Base-by-base conservation (phyloP, 2,113 vertebrate species). In the Pangasianodon hypophthalmus region DNA sequence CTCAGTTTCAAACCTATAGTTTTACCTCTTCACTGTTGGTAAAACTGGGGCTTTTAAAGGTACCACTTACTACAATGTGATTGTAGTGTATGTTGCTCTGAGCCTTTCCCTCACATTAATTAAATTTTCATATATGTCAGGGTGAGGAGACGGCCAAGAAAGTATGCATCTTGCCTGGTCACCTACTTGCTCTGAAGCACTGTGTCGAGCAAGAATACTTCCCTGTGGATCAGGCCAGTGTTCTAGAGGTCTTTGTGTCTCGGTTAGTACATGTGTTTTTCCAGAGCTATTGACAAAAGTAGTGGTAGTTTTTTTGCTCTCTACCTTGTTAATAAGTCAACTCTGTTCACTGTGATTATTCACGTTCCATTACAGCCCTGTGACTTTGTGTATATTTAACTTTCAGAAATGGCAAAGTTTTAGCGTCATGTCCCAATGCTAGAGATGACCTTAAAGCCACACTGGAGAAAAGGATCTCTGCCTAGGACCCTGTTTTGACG, bases 1-100 rank as follows among this genome's bases (percentile, higher is more conserved):
- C 97, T 0, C 95, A 96, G 50, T 98, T 98, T 94, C 97, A 97
- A 91, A 95, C 96, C 19, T 97, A 96, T 64, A 93, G 84, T 60
- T 99, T 99, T 89, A 93, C 99, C 83, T 97, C 97, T 54, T 96
- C 95, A 41, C 94, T 99, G 79, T 94, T 99, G 69, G 92, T 98
- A 82, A 96, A 97, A 91, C 96, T 99, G 93, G 98, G 98, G 46
- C 95, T 99, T 32, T 96, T 99, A 86, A 99, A 99, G 97, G 98
- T 99, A 90, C 48, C 14, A 75, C 41, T 26, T 77, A 69, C 4
- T n/a, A n/a, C 52, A 37, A 54, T 4, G 8, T 87, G 80, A 77
- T 52, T 73, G 7, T 80, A 52, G 6, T 77, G 16, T 60, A 4
- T 82, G 6, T 71, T 16, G 14, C 29, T 46, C 9, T 50, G n/a